phyloP scores from a whole-genome alignment of 2,888 invertebrate species.

The Agonum fuliginosum region DNA sequence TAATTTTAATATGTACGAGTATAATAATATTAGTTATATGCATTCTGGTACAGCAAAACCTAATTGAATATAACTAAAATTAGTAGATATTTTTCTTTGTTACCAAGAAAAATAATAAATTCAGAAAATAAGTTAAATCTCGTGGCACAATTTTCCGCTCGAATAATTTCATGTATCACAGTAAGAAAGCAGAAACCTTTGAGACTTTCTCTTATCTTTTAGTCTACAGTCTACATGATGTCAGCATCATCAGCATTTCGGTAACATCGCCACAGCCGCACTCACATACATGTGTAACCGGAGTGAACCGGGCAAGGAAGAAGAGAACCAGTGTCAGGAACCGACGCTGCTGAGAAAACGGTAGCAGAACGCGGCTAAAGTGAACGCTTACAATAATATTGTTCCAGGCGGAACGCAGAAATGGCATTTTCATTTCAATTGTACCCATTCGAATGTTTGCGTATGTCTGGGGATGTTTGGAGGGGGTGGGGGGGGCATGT shows the following conservation, averaged over 20 bases:
- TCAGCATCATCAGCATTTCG: constrained; percentile 3
- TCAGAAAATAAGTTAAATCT: too few species aligned
- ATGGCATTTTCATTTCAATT: constrained; percentile 63
- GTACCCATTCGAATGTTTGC: constrained; percentile 59
- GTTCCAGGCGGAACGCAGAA: constrained; percentile 62
- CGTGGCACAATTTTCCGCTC: neutral
- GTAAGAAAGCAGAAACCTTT: neutral
- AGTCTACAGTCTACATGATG: neutral
- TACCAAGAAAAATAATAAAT: too few species aligned
- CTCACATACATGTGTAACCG: constrained; percentile 15
- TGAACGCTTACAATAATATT: constrained; percentile 64
- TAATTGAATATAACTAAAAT: too few species aligned
- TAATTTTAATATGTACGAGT: too few species aligned
- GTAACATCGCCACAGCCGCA: neutral
- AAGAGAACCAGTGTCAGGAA: neutral
- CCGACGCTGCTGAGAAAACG: constrained; percentile 28
- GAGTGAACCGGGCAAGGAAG: neutral
- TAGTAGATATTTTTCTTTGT: too few species aligned
- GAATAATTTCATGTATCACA: constrained; percentile 1
- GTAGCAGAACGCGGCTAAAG: constrained; percentile 23
- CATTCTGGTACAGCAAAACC: too few species aligned
- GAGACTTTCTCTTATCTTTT: neutral
- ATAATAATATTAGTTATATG: too few species aligned
- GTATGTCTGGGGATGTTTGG: neutral
- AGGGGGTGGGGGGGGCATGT: neutral